phyloP scores from a whole-genome alignment of 2,113 vertebrate species.

The Trogon surrucura region DNA sequence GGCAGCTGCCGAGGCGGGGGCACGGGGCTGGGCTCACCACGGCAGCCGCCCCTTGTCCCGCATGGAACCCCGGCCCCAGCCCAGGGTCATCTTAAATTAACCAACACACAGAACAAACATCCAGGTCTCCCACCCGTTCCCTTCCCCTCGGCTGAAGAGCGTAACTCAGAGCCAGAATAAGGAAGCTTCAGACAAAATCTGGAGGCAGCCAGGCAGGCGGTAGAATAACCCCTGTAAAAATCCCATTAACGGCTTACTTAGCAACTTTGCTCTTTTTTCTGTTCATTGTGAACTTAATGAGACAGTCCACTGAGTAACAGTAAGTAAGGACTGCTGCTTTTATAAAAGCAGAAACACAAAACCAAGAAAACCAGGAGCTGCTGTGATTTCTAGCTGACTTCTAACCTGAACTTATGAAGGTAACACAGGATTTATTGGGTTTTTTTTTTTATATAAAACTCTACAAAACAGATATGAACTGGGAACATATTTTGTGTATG shows the following conservation, averaged over 20 bases:
- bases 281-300: not conserved
- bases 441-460: no score
- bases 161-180: not conserved
- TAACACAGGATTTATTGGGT: not conserved
- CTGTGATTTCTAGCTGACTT: not conserved
- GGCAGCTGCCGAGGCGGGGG: fast-evolving
- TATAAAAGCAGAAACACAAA: not conserved
- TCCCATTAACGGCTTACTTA: not conserved
- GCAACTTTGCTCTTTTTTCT: not conserved
- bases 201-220: not conserved
- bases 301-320: not conserved
- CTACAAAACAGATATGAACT: not conserved
- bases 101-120: not conserved
- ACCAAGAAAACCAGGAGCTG: not conserved
- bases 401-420: fast-evolving
- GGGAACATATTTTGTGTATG: not conserved
- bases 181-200: not conserved
- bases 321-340: not conserved
- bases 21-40: not conserved
- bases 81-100: not conserved
- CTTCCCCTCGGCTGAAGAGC: fast-evolving
- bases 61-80: not conserved
- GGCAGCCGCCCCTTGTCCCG: not conserved
- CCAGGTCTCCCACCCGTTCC: not conserved
- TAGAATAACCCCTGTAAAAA: not conserved